A percentile compares a stretch with the other conserved stretches of the same genome.
phyloP scores from a whole-genome alignment of 2,888 invertebrate species.

The Galerucella nymphaeae region DNA sequence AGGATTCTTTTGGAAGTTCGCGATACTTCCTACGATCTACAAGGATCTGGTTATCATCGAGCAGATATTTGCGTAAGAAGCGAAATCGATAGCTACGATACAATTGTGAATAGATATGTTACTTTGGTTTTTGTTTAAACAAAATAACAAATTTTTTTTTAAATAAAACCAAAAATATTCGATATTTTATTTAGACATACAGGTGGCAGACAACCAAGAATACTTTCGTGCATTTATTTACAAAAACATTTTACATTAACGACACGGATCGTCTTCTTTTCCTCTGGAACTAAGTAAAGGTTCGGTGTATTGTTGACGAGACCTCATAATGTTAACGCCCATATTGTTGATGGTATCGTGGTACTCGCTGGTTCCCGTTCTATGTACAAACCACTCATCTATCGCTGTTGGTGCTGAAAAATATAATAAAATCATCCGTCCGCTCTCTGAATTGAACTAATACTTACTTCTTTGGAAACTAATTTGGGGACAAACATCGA shows the following conservation, averaged over 20 bases:
- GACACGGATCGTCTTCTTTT: constrained; percentile 69
- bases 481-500: constrained; percentile 66
- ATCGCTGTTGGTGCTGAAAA: constrained; percentile 65
- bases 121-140: constrained; percentile 61
- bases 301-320: constrained; percentile 72
- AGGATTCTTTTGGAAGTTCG: constrained; percentile 65
- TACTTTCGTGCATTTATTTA: not conserved
- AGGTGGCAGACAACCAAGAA: no score
- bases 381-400: constrained; percentile 69
- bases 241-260: constrained; percentile 3
- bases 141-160: not conserved
- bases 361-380: constrained; percentile 73
- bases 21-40: constrained; percentile 63
- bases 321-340: constrained; percentile 71
- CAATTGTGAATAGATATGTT: constrained; percentile 64
- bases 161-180: no score
- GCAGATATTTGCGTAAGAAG: constrained; percentile 68
- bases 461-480: constrained; percentile 59
- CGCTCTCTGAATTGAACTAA: not conserved
- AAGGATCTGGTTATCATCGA: constrained; percentile 61
- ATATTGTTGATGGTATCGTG: constrained; percentile 71
- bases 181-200: no score
- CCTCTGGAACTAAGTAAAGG: constrained; percentile 73
- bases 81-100: constrained; percentile 68
- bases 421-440: not conserved